Evolutionary conservation across 2,113 vertebrate genomes (phyloP), one percentile per base, ranked within the genome.

Genomic region (Chamaea fasciata): DNA sequence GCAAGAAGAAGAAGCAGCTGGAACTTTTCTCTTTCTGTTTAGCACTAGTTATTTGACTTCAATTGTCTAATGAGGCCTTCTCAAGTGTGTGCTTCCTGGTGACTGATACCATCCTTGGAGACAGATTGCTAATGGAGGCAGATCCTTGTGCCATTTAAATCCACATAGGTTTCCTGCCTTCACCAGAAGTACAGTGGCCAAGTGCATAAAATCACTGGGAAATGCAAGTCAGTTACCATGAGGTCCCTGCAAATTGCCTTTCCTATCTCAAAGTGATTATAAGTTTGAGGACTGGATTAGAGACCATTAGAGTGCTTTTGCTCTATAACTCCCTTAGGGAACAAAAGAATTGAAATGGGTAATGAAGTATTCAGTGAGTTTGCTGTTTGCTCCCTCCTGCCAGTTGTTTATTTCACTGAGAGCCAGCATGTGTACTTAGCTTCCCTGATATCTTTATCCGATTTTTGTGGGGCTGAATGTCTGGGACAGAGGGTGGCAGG

Each of bases 321-420:
- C 39, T 91, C 16, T 76, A 8, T 30, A 26, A 56, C 7, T 73
- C 46, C 67, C 59, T 55, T 24, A 85, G 64, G 56, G 56, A 83
- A 77, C 10, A 59, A 62, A 83, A 63, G 50, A 79, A 81, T 42
- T 60, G 59, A 70, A 90, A 49, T 35, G 30, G 55, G 11, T 91
- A 85, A 94, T 90, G 33, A 93, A 79, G 59, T 83, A 57, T 67
- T 77, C 30, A 73, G 12, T 74, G 39, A 67, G 56, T 80, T 83
- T 70, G 33, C 55, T 63, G 17, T 77, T 94, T 69, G 5, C 42
- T 93, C 24, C 42, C 57, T 26, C 27, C 39, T 62, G 35, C 11
- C 42, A 59, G 30, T 44, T 89, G 24, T 89, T 77, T 83, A 39
- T 91, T 92, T 30, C 13, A 6, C 28, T 89, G 42, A 50, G 16